Evolutionary conservation across 2,797 vertebrate genomes (phyloP).

Genomic region (Scomberomorus guttatus): DNA sequence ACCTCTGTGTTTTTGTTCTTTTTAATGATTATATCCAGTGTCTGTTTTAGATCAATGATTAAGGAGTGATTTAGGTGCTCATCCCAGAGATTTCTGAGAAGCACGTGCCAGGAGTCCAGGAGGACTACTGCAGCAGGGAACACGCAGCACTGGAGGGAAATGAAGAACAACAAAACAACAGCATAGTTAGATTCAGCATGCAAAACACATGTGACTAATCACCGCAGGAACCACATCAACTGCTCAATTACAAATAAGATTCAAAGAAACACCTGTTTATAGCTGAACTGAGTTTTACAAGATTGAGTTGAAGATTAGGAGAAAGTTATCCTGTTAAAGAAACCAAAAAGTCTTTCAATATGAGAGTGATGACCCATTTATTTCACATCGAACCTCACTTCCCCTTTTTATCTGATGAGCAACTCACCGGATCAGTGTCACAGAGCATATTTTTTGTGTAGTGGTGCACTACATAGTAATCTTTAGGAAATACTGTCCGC

Average conservation of each 20-base stretch:
- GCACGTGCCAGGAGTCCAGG: slow-evolving; percentile 81
- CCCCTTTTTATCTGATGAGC: slow-evolving; percentile 11
- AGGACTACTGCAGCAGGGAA: slow-evolving; percentile 83
- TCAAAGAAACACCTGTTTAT: background rate
- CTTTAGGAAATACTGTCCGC: slow-evolving; percentile 84
- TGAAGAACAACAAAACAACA: slow-evolving; percentile 14
- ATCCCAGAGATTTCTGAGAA: slow-evolving; percentile 79
- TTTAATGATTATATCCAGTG: slow-evolving; percentile 77
- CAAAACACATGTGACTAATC: slow-evolving; percentile 34
- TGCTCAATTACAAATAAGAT: background rate
- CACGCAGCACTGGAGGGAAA: slow-evolving; percentile 84
- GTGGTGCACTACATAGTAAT: slow-evolving; percentile 83
- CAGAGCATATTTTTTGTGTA: slow-evolving; percentile 83
- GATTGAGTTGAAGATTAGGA: background rate
- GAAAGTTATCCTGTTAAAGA: background rate
- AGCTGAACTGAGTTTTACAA: slow-evolving; percentile 4
- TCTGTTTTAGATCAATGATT: slow-evolving; percentile 74
- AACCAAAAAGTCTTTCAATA: background rate
- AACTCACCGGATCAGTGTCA: slow-evolving; percentile 82
- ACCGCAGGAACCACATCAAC: slow-evolving; percentile 44
- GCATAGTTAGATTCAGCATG: slow-evolving; percentile 24
- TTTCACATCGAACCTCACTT: slow-evolving; percentile 13
- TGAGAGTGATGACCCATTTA: background rate
- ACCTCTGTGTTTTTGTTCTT: slow-evolving; percentile 76
- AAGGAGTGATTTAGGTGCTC: slow-evolving; percentile 80